A percentile compares a stretch with the other conserved stretches of the same genome.
phyloP scores from a whole-genome alignment of 2,888 invertebrate species.

The Erebia ligea region DNA sequence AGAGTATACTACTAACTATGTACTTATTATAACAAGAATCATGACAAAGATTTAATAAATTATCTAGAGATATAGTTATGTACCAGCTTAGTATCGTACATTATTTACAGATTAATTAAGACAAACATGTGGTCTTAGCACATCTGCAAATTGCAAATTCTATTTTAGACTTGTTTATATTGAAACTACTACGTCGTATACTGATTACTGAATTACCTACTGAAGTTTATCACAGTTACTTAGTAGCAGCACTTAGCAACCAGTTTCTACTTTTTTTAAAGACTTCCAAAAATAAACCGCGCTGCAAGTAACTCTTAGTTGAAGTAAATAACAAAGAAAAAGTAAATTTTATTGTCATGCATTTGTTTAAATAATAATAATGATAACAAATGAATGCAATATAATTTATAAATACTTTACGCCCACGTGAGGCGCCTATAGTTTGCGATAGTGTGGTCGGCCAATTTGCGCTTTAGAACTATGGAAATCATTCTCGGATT shows the following conservation, averaged over 20 bases:
- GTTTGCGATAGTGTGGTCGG: conserved; percentile 9
- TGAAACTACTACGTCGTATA: neutral
- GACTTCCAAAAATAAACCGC: neutral
- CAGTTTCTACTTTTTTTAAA: neutral
- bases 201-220: neutral
- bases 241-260: neutral
- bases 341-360: conserved; percentile 13
- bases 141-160: conserved; percentile 44
- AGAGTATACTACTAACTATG: too few relatives aligned
- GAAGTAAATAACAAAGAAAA: neutral
- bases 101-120: conserved; percentile 21
- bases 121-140: conserved; percentile 41
- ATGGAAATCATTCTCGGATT: conserved; percentile 12
- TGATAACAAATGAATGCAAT: conserved; percentile 17
- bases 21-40: too few relatives aligned
- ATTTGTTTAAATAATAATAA: conserved; percentile 5
- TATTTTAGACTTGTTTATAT: conserved; percentile 31
- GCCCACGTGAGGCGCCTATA: conserved; percentile 12
- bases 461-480: neutral
- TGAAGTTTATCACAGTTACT: conserved; percentile 2
- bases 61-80: too few relatives aligned
- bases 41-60: too few relatives aligned
- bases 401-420: neutral
- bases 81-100: neutral
- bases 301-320: neutral